Percentiles rank a stretch among this genome's conserved stretches.
These are phyloP conservation scores for Nephrotoma flavescens DNA, from an alignment of 2,888 invertebrate species.

Conservation along the genomic window DNA sequence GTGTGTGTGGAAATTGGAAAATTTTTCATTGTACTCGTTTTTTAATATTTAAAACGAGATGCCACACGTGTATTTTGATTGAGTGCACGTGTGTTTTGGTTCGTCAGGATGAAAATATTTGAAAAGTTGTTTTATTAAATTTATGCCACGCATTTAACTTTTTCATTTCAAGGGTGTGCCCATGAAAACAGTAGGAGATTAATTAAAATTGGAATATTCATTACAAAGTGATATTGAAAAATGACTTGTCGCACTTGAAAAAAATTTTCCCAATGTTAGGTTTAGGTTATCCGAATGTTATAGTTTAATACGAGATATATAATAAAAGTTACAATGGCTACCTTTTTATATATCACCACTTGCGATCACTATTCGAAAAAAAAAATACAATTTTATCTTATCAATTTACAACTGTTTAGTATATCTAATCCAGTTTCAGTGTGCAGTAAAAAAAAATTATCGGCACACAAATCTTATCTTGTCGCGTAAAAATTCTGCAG, in stretches of 20 bases:
- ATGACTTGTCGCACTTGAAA: not conserved
- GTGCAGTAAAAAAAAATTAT: not conserved
- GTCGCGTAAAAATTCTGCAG: not conserved
- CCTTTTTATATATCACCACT: not conserved
- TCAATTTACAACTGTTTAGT: not conserved
- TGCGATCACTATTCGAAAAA: not conserved
- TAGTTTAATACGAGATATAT: not conserved
- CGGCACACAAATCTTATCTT: not conserved
- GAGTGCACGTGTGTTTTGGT: constrained; percentile 3
- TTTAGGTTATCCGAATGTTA: not conserved
- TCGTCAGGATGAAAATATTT: not conserved
- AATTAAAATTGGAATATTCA: not conserved
- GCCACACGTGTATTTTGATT: constrained; percentile 1
- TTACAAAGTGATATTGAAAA: not conserved
- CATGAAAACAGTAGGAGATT: not conserved
- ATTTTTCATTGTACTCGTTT: not conserved
- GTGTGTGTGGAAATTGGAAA: not conserved
- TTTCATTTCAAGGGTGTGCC: not conserved
- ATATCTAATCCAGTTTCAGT: not conserved
- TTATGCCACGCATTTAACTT: not conserved
- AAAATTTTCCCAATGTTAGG: not conserved
- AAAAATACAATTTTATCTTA: not conserved
- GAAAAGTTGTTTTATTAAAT: not conserved
- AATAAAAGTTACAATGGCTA: not conserved
- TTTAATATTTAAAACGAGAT: not conserved